phyloP scores from a whole-genome alignment of 2,797 vertebrate species.

The Trachurus trachurus region DNA sequence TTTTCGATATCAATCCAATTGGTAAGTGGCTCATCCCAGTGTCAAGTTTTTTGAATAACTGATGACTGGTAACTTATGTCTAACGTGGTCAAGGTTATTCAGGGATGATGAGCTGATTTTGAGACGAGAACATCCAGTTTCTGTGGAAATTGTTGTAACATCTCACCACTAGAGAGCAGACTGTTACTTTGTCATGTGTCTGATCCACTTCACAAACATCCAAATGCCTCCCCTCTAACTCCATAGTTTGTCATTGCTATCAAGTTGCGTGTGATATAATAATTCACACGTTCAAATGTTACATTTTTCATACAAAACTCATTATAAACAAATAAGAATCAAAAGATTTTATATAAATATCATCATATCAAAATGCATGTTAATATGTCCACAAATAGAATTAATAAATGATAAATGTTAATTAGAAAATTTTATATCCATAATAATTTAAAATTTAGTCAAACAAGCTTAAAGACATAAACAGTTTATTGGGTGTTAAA shows the following conservation, averaged over 20 bases:
- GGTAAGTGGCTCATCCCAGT: conserved; percentile 69
- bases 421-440: conserved; percentile 2
- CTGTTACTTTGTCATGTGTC: conserved; percentile 71
- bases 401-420: conserved; percentile 3
- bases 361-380: not conserved
- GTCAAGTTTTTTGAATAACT: conserved; percentile 1
- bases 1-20: conserved; percentile 80
- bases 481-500: conserved; percentile 27
- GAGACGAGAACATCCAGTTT: conserved; percentile 12
- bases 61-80: not conserved
- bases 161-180: conserved; percentile 84
- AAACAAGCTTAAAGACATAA: not conserved
- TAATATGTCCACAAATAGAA: not conserved
- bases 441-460: not conserved
- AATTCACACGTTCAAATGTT: not conserved
- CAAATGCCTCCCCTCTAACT: conserved; percentile 22
- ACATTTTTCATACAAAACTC: not conserved
- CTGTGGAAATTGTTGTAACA: conserved; percentile 30
- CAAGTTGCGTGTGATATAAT: conserved; percentile 9
- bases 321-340: not conserved
- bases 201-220: conserved; percentile 16
- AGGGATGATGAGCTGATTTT: conserved; percentile 7
- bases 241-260: conserved; percentile 29
- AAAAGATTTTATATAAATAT: not conserved
- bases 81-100: not conserved